Base-by-base conservation (phyloP, 2,888 invertebrate genomes). In the Himalopsyche kuldschensis region DNA sequence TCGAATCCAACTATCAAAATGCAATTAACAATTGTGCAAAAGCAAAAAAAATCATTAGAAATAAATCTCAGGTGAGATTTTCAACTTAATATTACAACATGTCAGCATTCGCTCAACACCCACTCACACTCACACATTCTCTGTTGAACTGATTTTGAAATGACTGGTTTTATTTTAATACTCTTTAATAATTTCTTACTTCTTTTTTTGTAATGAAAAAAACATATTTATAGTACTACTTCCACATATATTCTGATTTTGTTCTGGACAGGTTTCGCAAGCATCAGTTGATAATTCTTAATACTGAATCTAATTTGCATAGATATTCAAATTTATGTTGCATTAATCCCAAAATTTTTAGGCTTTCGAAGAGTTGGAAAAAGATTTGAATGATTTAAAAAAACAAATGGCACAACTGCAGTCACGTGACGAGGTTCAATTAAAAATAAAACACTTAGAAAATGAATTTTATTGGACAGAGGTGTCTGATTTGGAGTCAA, bases 401-500 rank as follows among this genome's bases (percentile, higher is more conserved):
- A 89, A 90, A 0, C 93, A 92, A 84, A 90, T 93, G 86, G 92
- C 93, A 55, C 91, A 92, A 79, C 88, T 94, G 55, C 90, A 92
- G 84, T 92, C 93, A 0, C 89, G 93, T 0, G 92, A 93, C 82
- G 90, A 92, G 78, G 90, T 92, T 17, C 91, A 92, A 82, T 88
- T 89, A 3, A 90, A 92, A 85, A 89, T 92, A 75, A 88, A 89
- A 75, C 86, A 88, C 0, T 88, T 94, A 8, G 91, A 94, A 87
- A 91, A 92, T 85, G 94, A 95, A 88, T 91, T 93, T 84, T 91
- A 92, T 31, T 92, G 91, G 91, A 91, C 91, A 83, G 90, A 91
- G 86, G 91, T 93, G 24, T 89, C 88, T 0, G 90, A 90, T 15
- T 87, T 89, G 15, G 91, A 92, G 87, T 78, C 83, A 8, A 85